Evolutionary conservation across 2,797 vertebrate species (phyloP).

Genomic region (Remorina albescens): DNA sequence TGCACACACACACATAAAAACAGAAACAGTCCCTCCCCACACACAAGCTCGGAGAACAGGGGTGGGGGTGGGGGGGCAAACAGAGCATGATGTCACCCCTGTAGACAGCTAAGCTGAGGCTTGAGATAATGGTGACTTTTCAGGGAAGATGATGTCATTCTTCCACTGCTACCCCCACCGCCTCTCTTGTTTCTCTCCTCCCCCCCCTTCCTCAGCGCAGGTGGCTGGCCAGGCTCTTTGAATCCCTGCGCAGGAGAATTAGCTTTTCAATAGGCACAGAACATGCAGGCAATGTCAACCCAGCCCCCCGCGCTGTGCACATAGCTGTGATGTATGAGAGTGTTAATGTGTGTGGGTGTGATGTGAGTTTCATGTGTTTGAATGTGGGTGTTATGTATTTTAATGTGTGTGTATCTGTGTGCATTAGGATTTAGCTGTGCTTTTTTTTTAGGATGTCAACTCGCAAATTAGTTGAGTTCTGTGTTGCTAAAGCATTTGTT

Average conservation of each 20-base stretch:
- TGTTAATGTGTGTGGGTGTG: constrained; percentile 71
- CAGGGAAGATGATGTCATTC: constrained; percentile 85
- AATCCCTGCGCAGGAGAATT: constrained; percentile 63
- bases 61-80: constrained; percentile 74
- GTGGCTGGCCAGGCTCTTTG: constrained; percentile 75
- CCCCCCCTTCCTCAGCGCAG: constrained; percentile 69
- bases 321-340: constrained; percentile 59
- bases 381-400: constrained; percentile 64
- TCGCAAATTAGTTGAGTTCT: constrained; percentile 26
- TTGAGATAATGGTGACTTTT: constrained; percentile 86
- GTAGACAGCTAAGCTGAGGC: constrained; percentile 76
- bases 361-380: constrained; percentile 66
- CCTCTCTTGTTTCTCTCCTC: constrained; percentile 27
- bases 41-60: constrained; percentile 42
- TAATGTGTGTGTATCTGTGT: constrained; percentile 44
- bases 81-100: constrained; percentile 83
- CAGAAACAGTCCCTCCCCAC: constrained; percentile 57
- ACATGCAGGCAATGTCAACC: constrained; percentile 56
- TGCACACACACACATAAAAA: constrained; percentile 63
- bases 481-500: constrained; percentile 29
- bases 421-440: constrained; percentile 13
- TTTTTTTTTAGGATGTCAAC: constrained; percentile 3
- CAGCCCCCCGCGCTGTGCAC: constrained; percentile 47
- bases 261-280: constrained; percentile 70
- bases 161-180: constrained; percentile 65